Evolutionary conservation across 2,113 vertebrate species (phyloP), one percentile per base, ranked within the genome.

Genomic region (Tympanuchus pallidicinctus): DNA sequence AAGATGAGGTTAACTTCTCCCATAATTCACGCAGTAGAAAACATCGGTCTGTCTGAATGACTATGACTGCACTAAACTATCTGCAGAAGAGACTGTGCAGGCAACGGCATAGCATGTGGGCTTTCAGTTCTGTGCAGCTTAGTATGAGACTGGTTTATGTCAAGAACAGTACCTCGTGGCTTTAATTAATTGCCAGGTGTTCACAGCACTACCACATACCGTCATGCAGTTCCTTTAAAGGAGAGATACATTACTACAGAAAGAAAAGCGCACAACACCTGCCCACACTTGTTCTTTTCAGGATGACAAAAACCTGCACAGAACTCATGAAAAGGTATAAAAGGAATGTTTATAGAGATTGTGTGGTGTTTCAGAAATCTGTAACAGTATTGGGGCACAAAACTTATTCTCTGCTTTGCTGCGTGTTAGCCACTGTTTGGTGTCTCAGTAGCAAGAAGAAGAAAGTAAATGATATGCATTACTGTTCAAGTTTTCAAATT

Each of bases 171-270:
- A 74, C 85, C 47, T 86, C 28, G 8, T 61, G 67, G 67, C 71
- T 96, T 92, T 96, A 93, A 93, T 97, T 92, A 94, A 96, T 93
- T 57, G 47, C 75, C 91, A 94, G 82, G 80, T 97, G 91, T 84
- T 83, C 86, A 76, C 43, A 89, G 85, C 93, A 93, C 57, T 88
- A 59, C 92, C 60, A 24, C 1, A 1, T 57, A 77, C 81, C 84
- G 92, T 47, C 22, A 2, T 72, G 45, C 42, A 80, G 65, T 81
- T 96, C 92, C 70, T 63, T 96, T 90, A 95, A 89, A 96, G 70
- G 73, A 93, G 92, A 74, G n/a, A 32, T 95, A 89, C 43, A 85
- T 45, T 89, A 69, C 57, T 59, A 57, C 43, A 72, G 86, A 87
- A 67, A 93, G 82, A 93, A 83, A 95, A 95, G 80, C 67, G 45